Base-by-base conservation (phyloP, 1,140 invertebrate species). In the Matsumurasca onukii region DNA sequence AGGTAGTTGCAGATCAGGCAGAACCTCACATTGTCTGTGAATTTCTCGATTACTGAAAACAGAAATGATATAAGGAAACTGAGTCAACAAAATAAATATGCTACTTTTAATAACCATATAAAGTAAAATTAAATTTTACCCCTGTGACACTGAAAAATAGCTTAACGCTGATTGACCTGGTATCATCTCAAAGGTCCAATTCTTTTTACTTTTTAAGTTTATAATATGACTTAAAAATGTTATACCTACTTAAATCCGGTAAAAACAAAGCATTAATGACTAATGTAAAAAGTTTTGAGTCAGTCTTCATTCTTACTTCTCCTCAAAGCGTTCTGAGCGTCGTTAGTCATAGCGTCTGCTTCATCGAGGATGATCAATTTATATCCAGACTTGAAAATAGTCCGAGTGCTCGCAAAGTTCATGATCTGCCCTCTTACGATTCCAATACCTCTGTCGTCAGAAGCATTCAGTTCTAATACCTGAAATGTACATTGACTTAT, bases 311-410 rank as follows among this genome's bases (percentile, higher is more conserved):
- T 79, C 83, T 86, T 84, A 95, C 94, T 95, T 88, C 98, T 89
- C 74, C 97, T 85, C 1, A 99, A 82, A 31, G 98, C 97, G 88
- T 98, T 99, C 80, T 99, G 98, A 2, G 98, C 98, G 89, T 99
- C 97, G 78, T 95, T 94, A 1, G 98, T 99, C 98, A 99, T 99
- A 1, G 98, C 95, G 87, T 99, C 98, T 12, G 98, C 98, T 86
- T 99, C 98, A 87, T 99, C 98, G 13, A 99, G 80, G 73, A 99
- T 99, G 51, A 99, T 94, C 15, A 99, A 82, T 80, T 99, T 99
- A 72, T 94, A 97, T 2, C 93, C 92, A 65, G 89, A 89, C 81
- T 90, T 95, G 77, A 98, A 98, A 75, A 99, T 94, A 9, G 95
- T 97, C 77, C 92, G 88, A n/a, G 96, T 98, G 70, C 94, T 95